Conservation (phyloP, 2,888 invertebrate genomes). For the Lithosia quadra region DNA sequence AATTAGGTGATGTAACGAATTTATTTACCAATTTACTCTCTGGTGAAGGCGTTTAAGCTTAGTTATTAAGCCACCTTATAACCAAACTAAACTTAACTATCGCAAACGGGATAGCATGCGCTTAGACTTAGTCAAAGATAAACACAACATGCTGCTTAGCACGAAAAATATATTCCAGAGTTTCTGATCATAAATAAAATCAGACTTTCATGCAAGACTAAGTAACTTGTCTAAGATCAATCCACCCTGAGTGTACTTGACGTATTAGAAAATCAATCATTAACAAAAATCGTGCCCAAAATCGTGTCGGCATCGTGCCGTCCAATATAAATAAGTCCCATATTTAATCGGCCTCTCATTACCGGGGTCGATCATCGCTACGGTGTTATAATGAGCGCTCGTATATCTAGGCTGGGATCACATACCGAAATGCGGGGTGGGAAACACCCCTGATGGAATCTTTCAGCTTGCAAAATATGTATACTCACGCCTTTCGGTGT, state of each 20-base stretch:
- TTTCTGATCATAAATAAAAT: too few species aligned
- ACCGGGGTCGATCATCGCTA: constrained; percentile 31
- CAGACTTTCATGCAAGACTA: too few species aligned
- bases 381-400: constrained; percentile 22
- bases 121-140: too few species aligned
- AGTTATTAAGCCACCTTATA: too few species aligned
- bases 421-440: not conserved
- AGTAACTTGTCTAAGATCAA: not conserved
- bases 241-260: not conserved
- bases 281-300: not conserved
- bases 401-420: constrained; percentile 17
- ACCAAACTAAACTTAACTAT: too few species aligned
- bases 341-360: constrained; percentile 48
- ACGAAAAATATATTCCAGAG: too few species aligned
- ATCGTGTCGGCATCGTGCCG: constrained; percentile 37
- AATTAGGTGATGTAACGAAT: too few species aligned
- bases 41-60: too few species aligned
- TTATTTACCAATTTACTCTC: too few species aligned
- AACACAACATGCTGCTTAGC: too few species aligned
- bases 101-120: too few species aligned
- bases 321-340: constrained; percentile 13
- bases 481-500: not conserved
- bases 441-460: not conserved
- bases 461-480: not conserved
- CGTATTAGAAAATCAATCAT: not conserved